phyloP scores from a whole-genome alignment of 2,888 invertebrate species.

The Drosophila maculinotata region DNA sequence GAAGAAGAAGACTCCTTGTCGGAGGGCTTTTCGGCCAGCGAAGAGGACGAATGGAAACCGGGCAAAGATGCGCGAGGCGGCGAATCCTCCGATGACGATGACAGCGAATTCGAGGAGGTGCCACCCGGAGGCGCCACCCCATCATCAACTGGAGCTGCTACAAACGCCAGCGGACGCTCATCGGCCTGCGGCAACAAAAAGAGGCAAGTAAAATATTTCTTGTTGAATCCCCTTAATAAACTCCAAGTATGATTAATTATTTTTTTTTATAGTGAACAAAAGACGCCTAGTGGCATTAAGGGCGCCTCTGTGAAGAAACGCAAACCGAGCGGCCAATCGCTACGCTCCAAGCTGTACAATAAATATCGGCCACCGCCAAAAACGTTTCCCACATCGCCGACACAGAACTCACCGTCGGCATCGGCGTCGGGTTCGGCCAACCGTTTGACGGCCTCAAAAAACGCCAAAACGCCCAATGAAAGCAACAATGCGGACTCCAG shows the following conservation, averaged over 20 bases:
- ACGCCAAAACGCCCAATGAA: slow-evolving; percentile 80
- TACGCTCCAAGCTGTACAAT: slow-evolving; percentile 81
- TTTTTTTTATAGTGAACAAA: slow-evolving; percentile 54
- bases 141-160: slow-evolving; percentile 33
- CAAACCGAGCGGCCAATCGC: slow-evolving; percentile 73
- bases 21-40: slow-evolving; percentile 84
- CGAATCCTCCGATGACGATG: slow-evolving; percentile 84
- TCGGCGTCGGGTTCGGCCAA: slow-evolving; percentile 69
- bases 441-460: slow-evolving; percentile 77
- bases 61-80: slow-evolving; percentile 74
- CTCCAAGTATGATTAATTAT: too few species aligned
- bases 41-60: slow-evolving; percentile 84
- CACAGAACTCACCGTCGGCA: slow-evolving; percentile 78
- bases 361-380: slow-evolving; percentile 82
- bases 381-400: slow-evolving; percentile 70
- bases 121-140: slow-evolving; percentile 43
- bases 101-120: slow-evolving; percentile 80
- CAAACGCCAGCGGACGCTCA: slow-evolving; percentile 57
- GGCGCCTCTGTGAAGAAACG: slow-evolving; percentile 77
- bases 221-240: too few species aligned
- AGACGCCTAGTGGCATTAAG: slow-evolving; percentile 68
- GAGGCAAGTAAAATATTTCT: slow-evolving; percentile 52
- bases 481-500: slow-evolving; percentile 60
- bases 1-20: slow-evolving; percentile 82
- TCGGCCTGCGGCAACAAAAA: slow-evolving; percentile 47